phyloP scores from a whole-genome alignment of 2,113 vertebrate genomes.

The Brachyistius frenatus region DNA sequence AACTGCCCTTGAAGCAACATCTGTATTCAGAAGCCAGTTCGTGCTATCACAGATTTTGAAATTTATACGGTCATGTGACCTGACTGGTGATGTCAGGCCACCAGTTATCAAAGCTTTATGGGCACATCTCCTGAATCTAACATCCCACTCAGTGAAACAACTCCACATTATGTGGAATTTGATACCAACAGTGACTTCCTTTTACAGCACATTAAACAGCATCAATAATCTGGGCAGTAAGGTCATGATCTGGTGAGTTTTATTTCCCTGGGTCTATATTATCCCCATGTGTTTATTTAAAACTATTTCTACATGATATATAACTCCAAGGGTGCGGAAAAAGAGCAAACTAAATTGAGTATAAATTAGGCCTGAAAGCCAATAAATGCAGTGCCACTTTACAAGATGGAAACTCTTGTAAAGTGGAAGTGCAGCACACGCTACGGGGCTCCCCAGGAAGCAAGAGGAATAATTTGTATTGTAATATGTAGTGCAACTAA shows the following conservation, averaged over 20 bases:
- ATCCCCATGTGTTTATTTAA: constrained; percentile 64
- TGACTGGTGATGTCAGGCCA: not conserved
- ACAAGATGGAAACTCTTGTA: constrained; percentile 24
- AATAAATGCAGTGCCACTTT: constrained; percentile 47
- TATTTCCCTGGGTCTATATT: constrained; percentile 53
- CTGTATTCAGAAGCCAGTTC: not conserved
- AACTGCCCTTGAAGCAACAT: not conserved
- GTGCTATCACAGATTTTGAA: not conserved
- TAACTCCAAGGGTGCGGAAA: constrained; percentile 33
- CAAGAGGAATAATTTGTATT: constrained; percentile 52
- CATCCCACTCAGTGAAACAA: constrained; percentile 7
- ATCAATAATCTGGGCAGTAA: constrained; percentile 57
- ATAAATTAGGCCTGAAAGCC: constrained; percentile 61
- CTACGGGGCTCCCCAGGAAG: constrained; percentile 40
- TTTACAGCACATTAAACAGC: constrained; percentile 55
- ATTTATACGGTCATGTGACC: not conserved
- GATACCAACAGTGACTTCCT: constrained; percentile 17
- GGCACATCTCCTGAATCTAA: constrained; percentile 2
- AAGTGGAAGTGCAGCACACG: constrained; percentile 29
- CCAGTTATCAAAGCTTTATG: constrained; percentile 36
- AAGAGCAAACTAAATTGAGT: constrained; percentile 39
- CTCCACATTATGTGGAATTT: constrained; percentile 26
- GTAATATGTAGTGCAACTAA: constrained; percentile 61
- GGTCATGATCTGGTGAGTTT: constrained; percentile 53
- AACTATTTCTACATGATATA: constrained; percentile 43